A percentile compares a stretch with the other conserved stretches of the same genome.
Evolutionary conservation across 2,113 vertebrate species (phyloP).

Genomic region (Megaleporinus macrocephalus): DNA sequence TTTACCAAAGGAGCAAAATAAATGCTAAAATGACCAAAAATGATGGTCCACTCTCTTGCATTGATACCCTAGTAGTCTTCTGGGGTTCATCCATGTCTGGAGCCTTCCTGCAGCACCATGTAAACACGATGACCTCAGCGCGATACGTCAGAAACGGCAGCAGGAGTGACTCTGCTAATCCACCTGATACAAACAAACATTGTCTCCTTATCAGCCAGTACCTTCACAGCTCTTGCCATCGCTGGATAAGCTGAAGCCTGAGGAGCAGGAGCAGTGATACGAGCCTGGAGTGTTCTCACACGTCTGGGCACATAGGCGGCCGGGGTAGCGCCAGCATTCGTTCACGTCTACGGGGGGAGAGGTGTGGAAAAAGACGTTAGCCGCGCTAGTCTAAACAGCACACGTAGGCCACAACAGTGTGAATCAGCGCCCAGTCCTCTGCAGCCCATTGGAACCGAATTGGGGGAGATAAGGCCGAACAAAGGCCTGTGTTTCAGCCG

Average conservation of each 20-base stretch:
- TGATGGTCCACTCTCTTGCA: too few relatives aligned
- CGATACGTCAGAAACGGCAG: neutral
- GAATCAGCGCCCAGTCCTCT: constrained; percentile 57
- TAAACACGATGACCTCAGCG: neutral
- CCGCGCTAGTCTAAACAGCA: constrained; percentile 26
- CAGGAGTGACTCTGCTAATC: constrained; percentile 11
- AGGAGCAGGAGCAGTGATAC: constrained; percentile 88
- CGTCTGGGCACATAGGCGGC: constrained; percentile 92
- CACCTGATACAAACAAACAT: constrained; percentile 53
- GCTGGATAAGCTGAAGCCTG: constrained; percentile 84
- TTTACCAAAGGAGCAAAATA: too few relatives aligned
- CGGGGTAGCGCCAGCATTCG: constrained; percentile 91
- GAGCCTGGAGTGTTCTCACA: constrained; percentile 94
- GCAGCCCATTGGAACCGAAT: constrained; percentile 43
- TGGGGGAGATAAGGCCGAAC: constrained; percentile 39
- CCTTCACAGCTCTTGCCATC: constrained; percentile 95
- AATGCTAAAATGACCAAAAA: too few relatives aligned
- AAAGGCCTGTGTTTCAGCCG: constrained; percentile 27
- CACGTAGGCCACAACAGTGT: constrained; percentile 62
- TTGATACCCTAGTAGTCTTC: too few relatives aligned
- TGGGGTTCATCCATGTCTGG: too few relatives aligned
- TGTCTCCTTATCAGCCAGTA: constrained; percentile 61
- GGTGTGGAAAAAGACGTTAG: constrained; percentile 45
- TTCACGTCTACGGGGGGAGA: constrained; percentile 83
- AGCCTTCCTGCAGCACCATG: too few relatives aligned